phyloP scores from a whole-genome alignment of 2,797 vertebrate species.

The Scomberomorus guttatus region DNA sequence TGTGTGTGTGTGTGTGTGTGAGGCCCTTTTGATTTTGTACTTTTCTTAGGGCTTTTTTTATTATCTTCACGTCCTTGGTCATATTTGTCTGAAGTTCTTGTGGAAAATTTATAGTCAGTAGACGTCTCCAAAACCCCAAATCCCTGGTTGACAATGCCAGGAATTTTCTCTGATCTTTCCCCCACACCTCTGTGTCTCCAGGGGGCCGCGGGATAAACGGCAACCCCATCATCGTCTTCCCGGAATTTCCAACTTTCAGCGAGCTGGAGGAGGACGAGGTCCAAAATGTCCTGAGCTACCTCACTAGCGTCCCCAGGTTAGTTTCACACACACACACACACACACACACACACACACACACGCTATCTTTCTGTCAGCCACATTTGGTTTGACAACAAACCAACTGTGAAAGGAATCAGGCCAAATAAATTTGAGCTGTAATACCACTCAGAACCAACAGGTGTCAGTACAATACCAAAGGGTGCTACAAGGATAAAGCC shows the following conservation, averaged over 20 bases:
- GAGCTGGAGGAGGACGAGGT: slow-evolving; percentile 92
- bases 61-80: too few species aligned
- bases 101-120: not conserved
- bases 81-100: not conserved
- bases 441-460: slow-evolving; percentile 56
- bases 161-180: slow-evolving; percentile 2
- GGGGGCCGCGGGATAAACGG: slow-evolving; percentile 92
- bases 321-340: slow-evolving; percentile 27
- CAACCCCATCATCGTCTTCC: slow-evolving; percentile 93
- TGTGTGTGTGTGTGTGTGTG: slow-evolving; percentile 7
- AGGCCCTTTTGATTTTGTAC: slow-evolving; percentile 2
- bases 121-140: not conserved
- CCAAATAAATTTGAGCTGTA: slow-evolving; percentile 9
- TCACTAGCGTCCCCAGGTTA: slow-evolving; percentile 93
- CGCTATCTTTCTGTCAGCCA: not conserved
- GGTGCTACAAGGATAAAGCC: not conserved
- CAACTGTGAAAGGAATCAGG: not conserved
- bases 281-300: slow-evolving; percentile 92
- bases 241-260: slow-evolving; percentile 91
- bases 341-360: not conserved
- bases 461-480: slow-evolving; percentile 55
- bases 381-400: not conserved
- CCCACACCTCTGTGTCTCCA: slow-evolving; percentile 68
- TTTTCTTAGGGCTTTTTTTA: not conserved
- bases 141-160: not conserved